These are phyloP conservation scores for Lepidothrix coronata DNA, from an alignment of 2,113 vertebrate genomes.

Conservation along the genomic window DNA sequence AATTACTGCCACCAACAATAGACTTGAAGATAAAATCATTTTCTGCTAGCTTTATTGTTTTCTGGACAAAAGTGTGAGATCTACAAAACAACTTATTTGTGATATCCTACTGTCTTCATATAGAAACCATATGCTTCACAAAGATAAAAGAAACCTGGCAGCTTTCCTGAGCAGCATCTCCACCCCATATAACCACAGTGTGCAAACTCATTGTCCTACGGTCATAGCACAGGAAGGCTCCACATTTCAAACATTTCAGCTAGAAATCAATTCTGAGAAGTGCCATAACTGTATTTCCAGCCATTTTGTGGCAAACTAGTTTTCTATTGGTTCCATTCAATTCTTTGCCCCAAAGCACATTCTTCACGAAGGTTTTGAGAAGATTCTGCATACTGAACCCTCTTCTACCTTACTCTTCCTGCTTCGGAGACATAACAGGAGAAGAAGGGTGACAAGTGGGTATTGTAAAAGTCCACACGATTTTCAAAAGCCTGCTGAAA, in stretches of 20 bases:
- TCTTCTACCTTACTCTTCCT: neutral
- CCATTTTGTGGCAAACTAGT: neutral
- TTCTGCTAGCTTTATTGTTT: neutral
- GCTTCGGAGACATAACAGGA: neutral
- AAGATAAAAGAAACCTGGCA: neutral
- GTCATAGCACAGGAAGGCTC: neutral
- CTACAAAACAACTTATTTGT: neutral
- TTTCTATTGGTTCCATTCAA: neutral
- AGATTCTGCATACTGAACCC: neutral
- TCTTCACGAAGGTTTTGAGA: neutral
- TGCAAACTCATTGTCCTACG: neutral
- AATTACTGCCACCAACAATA: neutral
- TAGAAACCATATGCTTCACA: neutral
- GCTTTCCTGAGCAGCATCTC: neutral
- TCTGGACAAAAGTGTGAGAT: neutral
- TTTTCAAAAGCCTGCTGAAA: neutral
- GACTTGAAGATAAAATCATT: neutral
- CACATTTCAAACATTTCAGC: neutral
- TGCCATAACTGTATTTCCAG: neutral
- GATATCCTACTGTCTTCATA: neutral
- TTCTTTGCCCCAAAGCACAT: neutral
- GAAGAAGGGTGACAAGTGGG: neutral
- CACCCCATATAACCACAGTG: neutral
- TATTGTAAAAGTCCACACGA: neutral
- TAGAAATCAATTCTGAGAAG: neutral